Evolutionary conservation across 2,797 vertebrate species (phyloP).

Genomic region (Danio aesculapii): DNA sequence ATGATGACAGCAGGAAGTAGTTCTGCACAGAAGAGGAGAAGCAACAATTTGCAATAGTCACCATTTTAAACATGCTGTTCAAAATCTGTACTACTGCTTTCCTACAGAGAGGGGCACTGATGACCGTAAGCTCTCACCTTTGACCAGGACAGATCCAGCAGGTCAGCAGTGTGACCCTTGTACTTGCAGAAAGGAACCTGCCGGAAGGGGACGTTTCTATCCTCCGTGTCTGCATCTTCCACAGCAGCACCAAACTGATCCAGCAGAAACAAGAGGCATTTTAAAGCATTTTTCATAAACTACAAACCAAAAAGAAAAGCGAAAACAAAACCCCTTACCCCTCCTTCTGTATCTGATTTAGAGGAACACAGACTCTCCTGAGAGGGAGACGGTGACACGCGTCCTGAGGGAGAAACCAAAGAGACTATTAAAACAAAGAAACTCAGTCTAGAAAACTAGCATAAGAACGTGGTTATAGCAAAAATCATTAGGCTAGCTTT

Average conservation of each 20-base stretch:
- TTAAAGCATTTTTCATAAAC: not conserved
- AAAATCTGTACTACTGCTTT: not conserved
- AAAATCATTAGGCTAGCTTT: not conserved
- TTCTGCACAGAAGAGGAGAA: slow-evolving; percentile 79
- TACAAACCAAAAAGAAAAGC: not conserved
- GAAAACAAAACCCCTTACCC: slow-evolving; percentile 77
- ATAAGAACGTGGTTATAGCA: not conserved
- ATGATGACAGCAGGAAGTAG: slow-evolving; percentile 98
- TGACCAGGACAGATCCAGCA: slow-evolving; percentile 98
- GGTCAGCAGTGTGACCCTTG: slow-evolving; percentile 98
- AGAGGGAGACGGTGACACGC: slow-evolving; percentile 97
- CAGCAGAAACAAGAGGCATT: not conserved
- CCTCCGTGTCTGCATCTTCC: slow-evolving; percentile 92
- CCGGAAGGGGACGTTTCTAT: slow-evolving; percentile 92
- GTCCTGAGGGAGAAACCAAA: slow-evolving; percentile 77
- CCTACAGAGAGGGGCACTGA: not conserved
- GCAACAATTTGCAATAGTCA: not conserved
- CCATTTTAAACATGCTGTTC: not conserved
- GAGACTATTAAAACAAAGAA: not conserved
- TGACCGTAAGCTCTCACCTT: slow-evolving; percentile 83
- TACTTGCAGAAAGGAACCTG: slow-evolving; percentile 98
- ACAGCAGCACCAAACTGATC: slow-evolving; percentile 81
- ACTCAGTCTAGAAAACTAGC: not conserved
- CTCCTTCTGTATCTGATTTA: slow-evolving; percentile 95
- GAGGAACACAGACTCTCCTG: slow-evolving; percentile 98